Percentiles rank a stretch among this genome's conserved stretches.
phyloP scores from a whole-genome alignment of 2,113 vertebrate genomes.

The Acanthisitta chloris region DNA sequence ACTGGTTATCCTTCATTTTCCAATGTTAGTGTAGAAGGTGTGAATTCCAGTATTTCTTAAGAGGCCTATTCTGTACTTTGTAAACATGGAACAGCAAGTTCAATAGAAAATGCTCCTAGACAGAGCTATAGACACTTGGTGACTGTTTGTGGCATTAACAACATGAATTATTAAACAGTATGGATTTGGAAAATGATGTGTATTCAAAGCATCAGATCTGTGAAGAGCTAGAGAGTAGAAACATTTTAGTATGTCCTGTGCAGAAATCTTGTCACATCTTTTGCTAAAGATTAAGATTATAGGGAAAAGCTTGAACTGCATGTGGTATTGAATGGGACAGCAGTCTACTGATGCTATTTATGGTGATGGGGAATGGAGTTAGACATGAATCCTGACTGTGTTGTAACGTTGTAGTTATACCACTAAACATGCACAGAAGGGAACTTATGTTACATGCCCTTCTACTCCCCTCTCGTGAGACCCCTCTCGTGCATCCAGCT shows the following conservation, averaged over 20 bases:
- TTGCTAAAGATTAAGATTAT: not conserved
- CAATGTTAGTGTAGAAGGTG: not conserved
- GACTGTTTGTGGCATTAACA: not conserved
- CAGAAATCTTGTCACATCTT: not conserved
- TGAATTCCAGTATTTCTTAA: not conserved
- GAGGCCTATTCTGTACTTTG: not conserved
- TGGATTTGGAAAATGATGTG: not conserved
- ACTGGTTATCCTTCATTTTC: not conserved
- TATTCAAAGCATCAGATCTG: not conserved
- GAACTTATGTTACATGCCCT: rapidly evolving
- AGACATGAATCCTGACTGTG: not conserved
- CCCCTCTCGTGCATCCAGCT: not conserved
- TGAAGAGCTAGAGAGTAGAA: not conserved
- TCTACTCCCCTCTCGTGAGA: not conserved
- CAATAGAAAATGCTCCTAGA: not conserved
- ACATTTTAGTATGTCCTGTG: not conserved
- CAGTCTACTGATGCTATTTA: not conserved
- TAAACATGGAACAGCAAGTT: not conserved
- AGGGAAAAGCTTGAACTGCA: not conserved
- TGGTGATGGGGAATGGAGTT: not conserved
- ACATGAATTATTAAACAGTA: not conserved
- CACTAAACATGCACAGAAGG: not conserved
- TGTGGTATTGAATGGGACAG: not conserved
- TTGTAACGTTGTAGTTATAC: not conserved
- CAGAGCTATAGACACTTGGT: not conserved